Conservation (phyloP, 2,888 invertebrate genomes). For the Gastracanthus pulcherrimus region DNA sequence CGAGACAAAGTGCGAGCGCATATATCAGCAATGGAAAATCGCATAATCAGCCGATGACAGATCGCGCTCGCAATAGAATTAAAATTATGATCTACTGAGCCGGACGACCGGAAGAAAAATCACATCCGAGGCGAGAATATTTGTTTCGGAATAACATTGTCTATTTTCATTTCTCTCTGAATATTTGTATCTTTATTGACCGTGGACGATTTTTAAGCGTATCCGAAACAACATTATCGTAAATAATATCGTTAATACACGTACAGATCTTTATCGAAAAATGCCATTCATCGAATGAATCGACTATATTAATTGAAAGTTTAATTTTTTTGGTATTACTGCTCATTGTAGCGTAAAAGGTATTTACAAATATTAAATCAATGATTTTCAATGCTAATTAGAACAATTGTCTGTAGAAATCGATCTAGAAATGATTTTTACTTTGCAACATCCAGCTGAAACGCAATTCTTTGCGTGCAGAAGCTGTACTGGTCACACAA, state of each 20-base stretch:
- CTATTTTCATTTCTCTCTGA: neutral
- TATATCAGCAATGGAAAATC: constrained; percentile 28
- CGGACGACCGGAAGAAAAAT: constrained; percentile 7
- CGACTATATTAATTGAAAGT: neutral
- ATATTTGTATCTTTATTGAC: neutral
- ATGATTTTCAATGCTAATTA: neutral
- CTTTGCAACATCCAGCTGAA: too few relatives aligned
- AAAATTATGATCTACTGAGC: constrained; percentile 25
- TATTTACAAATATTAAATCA: too few relatives aligned
- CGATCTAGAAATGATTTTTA: neutral
- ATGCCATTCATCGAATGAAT: neutral
- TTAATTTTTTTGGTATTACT: neutral
- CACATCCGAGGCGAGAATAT: neutral
- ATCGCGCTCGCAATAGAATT: constrained; percentile 16
- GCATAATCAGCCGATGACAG: constrained; percentile 35
- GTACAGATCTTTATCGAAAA: neutral
- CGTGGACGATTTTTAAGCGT: neutral
- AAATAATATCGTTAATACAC: too few relatives aligned
- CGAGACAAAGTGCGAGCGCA: constrained; percentile 11
- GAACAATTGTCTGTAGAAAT: neutral
- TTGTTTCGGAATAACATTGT: neutral
- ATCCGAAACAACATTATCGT: neutral
- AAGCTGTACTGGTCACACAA: too few relatives aligned
- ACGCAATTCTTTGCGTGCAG: too few relatives aligned
- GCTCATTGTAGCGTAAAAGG: neutral